Conservation (phyloP, 2,888 invertebrate genomes). For the Cordylochernes scorpioides region DNA sequence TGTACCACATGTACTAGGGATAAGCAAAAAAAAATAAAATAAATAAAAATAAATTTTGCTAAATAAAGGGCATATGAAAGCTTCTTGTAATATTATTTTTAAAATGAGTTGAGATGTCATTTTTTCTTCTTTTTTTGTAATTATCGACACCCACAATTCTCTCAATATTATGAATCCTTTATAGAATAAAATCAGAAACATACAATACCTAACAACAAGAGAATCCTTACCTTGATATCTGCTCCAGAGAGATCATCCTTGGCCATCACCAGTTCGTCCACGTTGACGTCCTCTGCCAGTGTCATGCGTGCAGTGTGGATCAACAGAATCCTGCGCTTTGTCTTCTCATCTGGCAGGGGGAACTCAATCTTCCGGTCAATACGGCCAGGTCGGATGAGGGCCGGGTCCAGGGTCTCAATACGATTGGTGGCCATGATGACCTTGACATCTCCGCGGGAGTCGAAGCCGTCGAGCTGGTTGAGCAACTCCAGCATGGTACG, state of each 20-base stretch:
- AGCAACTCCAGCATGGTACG: conserved; percentile 95
- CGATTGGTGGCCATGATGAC: conserved; percentile 93
- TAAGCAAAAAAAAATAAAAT: too few species aligned
- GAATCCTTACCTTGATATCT: conserved; percentile 65
- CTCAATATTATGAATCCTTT: too few species aligned
- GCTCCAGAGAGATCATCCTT: conserved; percentile 98
- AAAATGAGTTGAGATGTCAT: too few species aligned
- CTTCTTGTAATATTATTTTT: too few species aligned
- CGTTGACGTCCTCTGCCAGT: conserved; percentile 75
- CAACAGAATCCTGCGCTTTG: conserved; percentile 78
- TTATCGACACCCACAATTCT: too few species aligned
- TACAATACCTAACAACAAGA: too few species aligned
- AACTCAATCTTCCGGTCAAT: conserved; percentile 99
- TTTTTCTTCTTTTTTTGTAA: too few species aligned
- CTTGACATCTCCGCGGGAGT: conserved; percentile 85
- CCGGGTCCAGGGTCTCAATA: conserved; percentile 94
- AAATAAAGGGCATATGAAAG: too few species aligned
- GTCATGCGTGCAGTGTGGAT: conserved; percentile 99
- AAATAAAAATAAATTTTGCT: too few species aligned
- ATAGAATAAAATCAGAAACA: too few species aligned
- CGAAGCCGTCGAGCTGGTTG: conserved; percentile 94
- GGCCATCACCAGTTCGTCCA: conserved; percentile 91
- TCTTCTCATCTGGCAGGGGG: conserved; percentile 94
- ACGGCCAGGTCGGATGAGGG: conserved; percentile 87
- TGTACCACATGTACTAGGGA: too few species aligned